Percentiles rank a stretch among this genome's conserved stretches.
These are phyloP conservation scores for Pelobates cultripes DNA, from an alignment of 2,797 vertebrate species.

Conservation along the genomic window DNA sequence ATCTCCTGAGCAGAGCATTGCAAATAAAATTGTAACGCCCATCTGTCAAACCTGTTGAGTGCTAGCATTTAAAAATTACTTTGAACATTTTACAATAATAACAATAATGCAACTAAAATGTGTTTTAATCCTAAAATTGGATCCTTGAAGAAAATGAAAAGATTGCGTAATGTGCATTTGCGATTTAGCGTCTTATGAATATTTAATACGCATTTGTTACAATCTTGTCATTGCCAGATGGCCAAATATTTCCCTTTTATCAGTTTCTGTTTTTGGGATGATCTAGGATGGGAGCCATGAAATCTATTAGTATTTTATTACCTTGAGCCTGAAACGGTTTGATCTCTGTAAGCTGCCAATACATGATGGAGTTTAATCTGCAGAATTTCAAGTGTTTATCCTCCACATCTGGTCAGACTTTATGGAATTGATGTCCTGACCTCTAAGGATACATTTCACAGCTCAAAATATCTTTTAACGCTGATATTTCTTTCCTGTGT, in stretches of 20 bases:
- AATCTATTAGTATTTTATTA: slow-evolving; percentile 23
- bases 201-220: neutral
- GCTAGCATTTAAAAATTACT: too few relatives aligned
- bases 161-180: neutral
- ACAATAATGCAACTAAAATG: too few relatives aligned
- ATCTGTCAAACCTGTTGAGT: too few relatives aligned
- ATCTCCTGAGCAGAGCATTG: too few relatives aligned
- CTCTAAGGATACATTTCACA: neutral
- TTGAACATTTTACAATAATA: too few relatives aligned
- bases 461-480: neutral
- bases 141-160: too few relatives aligned
- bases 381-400: neutral
- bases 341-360: neutral
- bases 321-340: slow-evolving; percentile 6
- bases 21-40: too few relatives aligned
- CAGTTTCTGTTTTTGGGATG: slow-evolving; percentile 2
- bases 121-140: too few relatives aligned
- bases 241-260: neutral
- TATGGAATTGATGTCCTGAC: neutral
- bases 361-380: slow-evolving; percentile 8
- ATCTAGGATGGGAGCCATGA: slow-evolving; percentile 6
- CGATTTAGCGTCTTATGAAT: neutral
- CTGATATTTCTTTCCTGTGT: neutral
- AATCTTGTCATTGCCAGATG: slow-evolving; percentile 18
- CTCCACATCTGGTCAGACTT: slow-evolving; percentile 1